Evolutionary conservation across 2,888 invertebrate species (phyloP).

Genomic region (Sarcophaga subvicina): DNA sequence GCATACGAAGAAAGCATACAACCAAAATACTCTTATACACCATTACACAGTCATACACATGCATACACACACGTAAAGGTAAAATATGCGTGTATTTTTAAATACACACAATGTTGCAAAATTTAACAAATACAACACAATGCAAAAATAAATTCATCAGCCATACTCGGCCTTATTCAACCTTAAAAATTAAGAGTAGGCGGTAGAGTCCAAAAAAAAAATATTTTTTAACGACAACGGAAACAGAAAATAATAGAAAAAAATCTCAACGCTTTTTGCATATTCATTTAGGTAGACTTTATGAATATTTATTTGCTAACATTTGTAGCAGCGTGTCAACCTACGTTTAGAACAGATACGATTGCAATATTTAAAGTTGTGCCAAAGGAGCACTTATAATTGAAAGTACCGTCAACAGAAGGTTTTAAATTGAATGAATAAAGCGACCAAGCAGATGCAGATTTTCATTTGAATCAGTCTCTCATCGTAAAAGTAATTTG

Average conservation of each 20-base stretch:
- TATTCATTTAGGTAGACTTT: slow-evolving; percentile 47
- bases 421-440: too few species aligned
- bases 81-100: neutral
- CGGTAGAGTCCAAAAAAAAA: too few species aligned
- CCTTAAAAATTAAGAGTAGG: slow-evolving; percentile 3
- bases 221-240: too few species aligned
- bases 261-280: slow-evolving; percentile 19
- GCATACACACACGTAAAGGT: neutral
- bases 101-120: slow-evolving; percentile 25
- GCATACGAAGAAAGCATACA: neutral
- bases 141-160: slow-evolving; percentile 7
- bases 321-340: neutral
- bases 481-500: too few species aligned
- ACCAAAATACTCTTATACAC: neutral
- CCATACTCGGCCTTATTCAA: slow-evolving; percentile 7
- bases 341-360: too few species aligned
- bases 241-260: neutral
- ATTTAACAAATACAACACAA: slow-evolving; percentile 38
- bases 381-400: too few species aligned
- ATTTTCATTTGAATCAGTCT: too few species aligned
- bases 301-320: slow-evolving; percentile 45
- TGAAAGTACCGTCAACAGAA: too few species aligned
- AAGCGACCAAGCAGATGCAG: too few species aligned
- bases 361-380: too few species aligned
- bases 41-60: neutral